Percentiles rank a stretch among this genome's conserved stretches.
Evolutionary conservation across 2,113 vertebrate species (phyloP).

Genomic region (Montifringilla adamsi): DNA sequence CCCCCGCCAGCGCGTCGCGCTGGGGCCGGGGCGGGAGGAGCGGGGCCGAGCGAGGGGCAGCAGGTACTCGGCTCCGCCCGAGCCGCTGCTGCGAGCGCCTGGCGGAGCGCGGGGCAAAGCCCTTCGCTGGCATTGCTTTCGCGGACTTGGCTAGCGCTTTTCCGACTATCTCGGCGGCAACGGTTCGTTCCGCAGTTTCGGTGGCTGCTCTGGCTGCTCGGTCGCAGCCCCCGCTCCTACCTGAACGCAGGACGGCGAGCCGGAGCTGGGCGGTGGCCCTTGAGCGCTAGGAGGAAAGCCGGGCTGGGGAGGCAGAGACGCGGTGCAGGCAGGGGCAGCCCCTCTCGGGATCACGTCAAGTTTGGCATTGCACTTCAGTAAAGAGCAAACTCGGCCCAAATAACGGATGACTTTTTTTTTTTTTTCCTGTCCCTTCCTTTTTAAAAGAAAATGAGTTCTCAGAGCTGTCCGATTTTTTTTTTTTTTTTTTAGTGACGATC

Average conservation of each 20-base stretch:
- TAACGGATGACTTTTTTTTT: neutral
- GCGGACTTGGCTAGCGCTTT: accelerated
- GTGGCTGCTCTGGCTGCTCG: neutral
- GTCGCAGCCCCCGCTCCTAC: conserved; percentile 24
- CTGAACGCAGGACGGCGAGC: conserved; percentile 15
- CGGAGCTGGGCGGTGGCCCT: neutral
- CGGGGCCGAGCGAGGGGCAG: neutral
- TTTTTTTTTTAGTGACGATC: neutral
- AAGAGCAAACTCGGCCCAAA: neutral
- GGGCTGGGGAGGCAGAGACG: neutral
- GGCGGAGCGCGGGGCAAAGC: neutral
- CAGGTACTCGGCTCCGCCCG: neutral
- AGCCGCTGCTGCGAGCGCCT: neutral
- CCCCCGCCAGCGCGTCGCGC: neutral
- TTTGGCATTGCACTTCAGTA: neutral
- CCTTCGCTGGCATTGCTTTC: neutral
- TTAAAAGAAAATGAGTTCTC: neutral
- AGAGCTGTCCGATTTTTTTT: neutral
- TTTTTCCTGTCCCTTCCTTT: neutral
- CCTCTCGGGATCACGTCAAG: neutral
- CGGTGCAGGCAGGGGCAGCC: neutral
- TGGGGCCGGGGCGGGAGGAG: neutral
- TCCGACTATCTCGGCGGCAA: neutral
- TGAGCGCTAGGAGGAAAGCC: neutral
- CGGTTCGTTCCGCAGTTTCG: neutral